A percentile compares a stretch with the other conserved stretches of the same genome.
Evolutionary conservation across 2,888 invertebrate species (phyloP).

Genomic region (Agriotes lineatus): DNA sequence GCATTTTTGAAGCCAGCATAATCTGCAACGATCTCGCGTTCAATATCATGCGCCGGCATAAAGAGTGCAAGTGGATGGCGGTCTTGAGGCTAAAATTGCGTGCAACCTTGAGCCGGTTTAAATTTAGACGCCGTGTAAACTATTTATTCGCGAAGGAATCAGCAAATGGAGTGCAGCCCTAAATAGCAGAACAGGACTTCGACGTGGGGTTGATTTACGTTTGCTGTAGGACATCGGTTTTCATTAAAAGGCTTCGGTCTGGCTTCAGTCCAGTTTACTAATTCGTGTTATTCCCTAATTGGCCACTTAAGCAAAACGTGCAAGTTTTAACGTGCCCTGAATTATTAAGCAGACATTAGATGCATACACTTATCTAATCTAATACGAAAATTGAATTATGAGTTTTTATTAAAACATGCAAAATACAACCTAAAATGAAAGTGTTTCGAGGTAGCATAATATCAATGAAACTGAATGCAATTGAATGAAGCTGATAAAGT

Average conservation of each 20-base stretch:
- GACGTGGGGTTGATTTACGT: constrained; percentile 32
- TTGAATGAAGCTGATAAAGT: too few relatives aligned
- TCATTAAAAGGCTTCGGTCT: constrained; percentile 36
- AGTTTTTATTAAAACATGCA: too few relatives aligned
- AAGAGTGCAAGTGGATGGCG: constrained; percentile 11
- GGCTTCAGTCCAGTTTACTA: constrained; percentile 36
- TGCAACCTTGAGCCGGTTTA: constrained; percentile 29
- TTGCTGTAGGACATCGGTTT: constrained; percentile 29
- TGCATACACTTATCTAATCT: too few relatives aligned
- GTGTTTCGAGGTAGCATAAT: too few relatives aligned
- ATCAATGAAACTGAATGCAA: too few relatives aligned
- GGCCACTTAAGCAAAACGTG: constrained; percentile 21
- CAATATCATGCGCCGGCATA: background rate
- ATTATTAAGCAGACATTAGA: background rate
- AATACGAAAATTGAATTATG: too few relatives aligned
- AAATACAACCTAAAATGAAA: too few relatives aligned
- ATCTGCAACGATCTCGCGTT: background rate
- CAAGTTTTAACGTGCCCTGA: background rate
- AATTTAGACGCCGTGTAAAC: constrained; percentile 23
- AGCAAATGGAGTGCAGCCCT: background rate
- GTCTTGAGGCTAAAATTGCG: constrained; percentile 8
- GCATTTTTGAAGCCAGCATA: background rate
- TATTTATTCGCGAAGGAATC: constrained; percentile 7
- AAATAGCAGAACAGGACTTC: constrained; percentile 26
- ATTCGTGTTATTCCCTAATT: constrained; percentile 37